These are phyloP conservation scores for Tolmerus cingulatus DNA, from an alignment of 2,888 invertebrate species.

Conservation along the genomic window DNA sequence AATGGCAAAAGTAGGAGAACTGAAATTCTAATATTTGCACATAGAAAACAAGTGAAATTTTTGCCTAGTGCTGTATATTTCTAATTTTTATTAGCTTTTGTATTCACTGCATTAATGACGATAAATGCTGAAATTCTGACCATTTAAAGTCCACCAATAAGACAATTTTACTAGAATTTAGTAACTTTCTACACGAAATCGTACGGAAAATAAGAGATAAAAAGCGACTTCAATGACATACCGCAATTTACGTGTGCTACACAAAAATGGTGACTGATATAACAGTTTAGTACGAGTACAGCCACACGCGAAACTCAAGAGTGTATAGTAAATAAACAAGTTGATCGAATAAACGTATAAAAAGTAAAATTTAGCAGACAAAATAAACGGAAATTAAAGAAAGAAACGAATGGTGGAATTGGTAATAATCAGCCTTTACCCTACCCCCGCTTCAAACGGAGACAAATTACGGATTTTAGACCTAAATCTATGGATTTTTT, in stretches of 20 bases:
- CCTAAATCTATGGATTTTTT: no score
- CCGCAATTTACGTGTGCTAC: slow-evolving; percentile 23
- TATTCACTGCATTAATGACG: not conserved
- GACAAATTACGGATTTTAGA: no score
- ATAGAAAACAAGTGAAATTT: slow-evolving; percentile 1
- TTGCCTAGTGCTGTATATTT: not conserved
- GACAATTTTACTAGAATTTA: not conserved
- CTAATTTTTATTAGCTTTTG: not conserved
- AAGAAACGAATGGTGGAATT: no score
- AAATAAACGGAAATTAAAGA: no score
- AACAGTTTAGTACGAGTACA: not conserved
- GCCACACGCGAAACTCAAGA: not conserved
- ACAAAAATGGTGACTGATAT: slow-evolving; percentile 21
- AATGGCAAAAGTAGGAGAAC: not conserved
- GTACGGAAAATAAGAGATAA: not conserved
- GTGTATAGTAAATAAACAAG: not conserved
- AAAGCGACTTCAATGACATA: slow-evolving; percentile 11
- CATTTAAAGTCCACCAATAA: not conserved
- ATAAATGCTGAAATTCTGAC: not conserved
- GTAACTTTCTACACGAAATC: not conserved
- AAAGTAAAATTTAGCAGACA: no score
- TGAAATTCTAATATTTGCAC: not conserved
- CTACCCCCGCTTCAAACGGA: no score
- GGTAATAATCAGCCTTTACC: no score
- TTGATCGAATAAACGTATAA: not conserved